phyloP scores from a whole-genome alignment of 2,113 vertebrate genomes.

The Dunckerocampus dactyliophorus region DNA sequence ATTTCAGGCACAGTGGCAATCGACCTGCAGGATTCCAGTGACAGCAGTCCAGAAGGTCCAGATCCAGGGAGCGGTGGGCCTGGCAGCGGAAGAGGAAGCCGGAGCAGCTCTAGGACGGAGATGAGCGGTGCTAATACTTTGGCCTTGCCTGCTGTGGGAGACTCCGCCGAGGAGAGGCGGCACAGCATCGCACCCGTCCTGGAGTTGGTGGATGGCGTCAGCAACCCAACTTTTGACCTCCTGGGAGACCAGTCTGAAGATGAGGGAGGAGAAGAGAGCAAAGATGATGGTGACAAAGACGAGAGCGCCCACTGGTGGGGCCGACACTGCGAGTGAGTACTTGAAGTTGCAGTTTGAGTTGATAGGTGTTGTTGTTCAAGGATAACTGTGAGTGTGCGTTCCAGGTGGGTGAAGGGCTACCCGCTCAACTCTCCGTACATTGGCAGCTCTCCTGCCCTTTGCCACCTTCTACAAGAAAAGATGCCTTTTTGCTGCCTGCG shows the following conservation, averaged over 20 bases:
- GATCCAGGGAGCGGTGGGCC: slow-evolving; percentile 38
- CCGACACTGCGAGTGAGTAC: slow-evolving; percentile 69
- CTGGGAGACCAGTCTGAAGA: slow-evolving; percentile 80
- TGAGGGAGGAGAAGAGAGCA: slow-evolving; percentile 74
- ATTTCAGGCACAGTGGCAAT: slow-evolving; percentile 77
- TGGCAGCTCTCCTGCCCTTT: slow-evolving; percentile 79
- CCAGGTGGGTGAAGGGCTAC: slow-evolving; percentile 81
- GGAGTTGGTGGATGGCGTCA: slow-evolving; percentile 75
- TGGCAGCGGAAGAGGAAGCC: slow-evolving; percentile 49
- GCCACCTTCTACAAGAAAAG: slow-evolving; percentile 79
- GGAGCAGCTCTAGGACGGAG: slow-evolving; percentile 62
- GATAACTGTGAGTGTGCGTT: slow-evolving; percentile 24
- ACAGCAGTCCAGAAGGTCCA: slow-evolving; percentile 72
- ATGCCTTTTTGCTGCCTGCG: slow-evolving; percentile 81
- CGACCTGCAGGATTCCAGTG: slow-evolving; percentile 76
- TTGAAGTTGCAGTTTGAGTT: background rate
- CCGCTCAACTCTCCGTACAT: slow-evolving; percentile 81
- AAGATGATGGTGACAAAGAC: slow-evolving; percentile 70
- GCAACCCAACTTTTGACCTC: slow-evolving; percentile 74
- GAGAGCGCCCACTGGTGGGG: slow-evolving; percentile 72
- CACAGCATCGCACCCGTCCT: slow-evolving; percentile 80
- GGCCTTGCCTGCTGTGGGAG: slow-evolving; percentile 62
- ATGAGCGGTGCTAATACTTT: slow-evolving; percentile 66
- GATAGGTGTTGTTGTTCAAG: background rate
- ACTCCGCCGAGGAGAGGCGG: slow-evolving; percentile 62